A percentile compares a stretch with the other conserved stretches of the same genome.
phyloP scores from a whole-genome alignment of 2,113 vertebrate species.

The Puffinus mauretanicus region DNA sequence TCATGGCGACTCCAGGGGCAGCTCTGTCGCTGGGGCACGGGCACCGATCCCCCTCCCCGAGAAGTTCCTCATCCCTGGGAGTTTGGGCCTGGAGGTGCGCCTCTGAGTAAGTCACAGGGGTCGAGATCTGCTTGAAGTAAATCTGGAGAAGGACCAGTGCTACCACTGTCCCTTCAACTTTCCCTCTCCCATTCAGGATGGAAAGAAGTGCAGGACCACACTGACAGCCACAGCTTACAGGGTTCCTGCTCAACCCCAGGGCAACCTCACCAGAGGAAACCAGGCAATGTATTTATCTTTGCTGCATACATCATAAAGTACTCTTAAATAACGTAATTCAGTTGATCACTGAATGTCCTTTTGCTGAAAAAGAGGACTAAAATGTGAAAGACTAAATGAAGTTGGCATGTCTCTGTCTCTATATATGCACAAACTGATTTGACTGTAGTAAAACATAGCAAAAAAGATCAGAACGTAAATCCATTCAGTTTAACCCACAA shows the following conservation, averaged over 20 bases:
- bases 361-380: background rate
- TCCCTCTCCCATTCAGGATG: background rate
- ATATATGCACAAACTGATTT: background rate
- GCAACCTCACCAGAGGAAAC: background rate
- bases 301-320: background rate
- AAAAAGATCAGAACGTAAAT: background rate
- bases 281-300: background rate
- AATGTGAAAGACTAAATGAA: background rate
- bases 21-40: background rate
- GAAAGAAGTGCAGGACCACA: background rate
- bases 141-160: background rate
- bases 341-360: background rate
- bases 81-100: background rate
- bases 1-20: too few relatives aligned
- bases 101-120: background rate
- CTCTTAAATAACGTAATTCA: background rate
- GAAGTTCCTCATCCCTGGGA: background rate
- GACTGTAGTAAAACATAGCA: background rate
- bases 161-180: background rate
- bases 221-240: background rate
- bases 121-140: background rate
- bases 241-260: background rate
- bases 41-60: background rate
- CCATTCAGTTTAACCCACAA: background rate
- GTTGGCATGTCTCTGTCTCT: background rate